These are phyloP conservation scores for Chionis minor DNA, from an alignment of 2,113 vertebrate species.

Conservation along the genomic window DNA sequence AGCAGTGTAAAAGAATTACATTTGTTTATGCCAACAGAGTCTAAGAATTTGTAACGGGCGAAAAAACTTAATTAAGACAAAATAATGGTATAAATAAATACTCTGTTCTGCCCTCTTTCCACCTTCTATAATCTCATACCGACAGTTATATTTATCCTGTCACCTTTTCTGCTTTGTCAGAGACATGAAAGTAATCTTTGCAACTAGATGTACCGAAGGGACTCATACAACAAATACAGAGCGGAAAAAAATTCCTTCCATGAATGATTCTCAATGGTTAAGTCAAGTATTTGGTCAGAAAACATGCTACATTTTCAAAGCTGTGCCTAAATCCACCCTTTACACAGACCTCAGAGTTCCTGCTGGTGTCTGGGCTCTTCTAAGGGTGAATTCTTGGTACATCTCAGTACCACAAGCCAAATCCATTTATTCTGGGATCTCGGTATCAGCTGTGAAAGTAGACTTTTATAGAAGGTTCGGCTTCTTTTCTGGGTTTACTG, in stretches of 20 bases:
- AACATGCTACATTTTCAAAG: background rate
- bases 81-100: background rate
- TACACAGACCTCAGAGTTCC: background rate
- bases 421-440: background rate
- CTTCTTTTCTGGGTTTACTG: background rate
- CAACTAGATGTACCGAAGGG: background rate
- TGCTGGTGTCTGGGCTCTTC: background rate
- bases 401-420: background rate
- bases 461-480: background rate
- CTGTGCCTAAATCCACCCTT: accelerated
- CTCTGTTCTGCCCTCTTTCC: background rate
- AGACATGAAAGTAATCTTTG: background rate
- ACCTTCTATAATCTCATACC: background rate
- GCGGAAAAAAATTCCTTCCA: background rate
- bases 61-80: background rate
- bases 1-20: background rate
- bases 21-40: background rate
- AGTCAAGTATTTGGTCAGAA: background rate
- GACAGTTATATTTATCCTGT: background rate
- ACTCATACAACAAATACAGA: background rate
- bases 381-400: background rate
- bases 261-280: background rate
- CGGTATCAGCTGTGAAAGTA: background rate
- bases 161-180: background rate
- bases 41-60: background rate